Conservation (phyloP, 2,113 vertebrate species). For the Onychostruthus taczanowskii region DNA sequence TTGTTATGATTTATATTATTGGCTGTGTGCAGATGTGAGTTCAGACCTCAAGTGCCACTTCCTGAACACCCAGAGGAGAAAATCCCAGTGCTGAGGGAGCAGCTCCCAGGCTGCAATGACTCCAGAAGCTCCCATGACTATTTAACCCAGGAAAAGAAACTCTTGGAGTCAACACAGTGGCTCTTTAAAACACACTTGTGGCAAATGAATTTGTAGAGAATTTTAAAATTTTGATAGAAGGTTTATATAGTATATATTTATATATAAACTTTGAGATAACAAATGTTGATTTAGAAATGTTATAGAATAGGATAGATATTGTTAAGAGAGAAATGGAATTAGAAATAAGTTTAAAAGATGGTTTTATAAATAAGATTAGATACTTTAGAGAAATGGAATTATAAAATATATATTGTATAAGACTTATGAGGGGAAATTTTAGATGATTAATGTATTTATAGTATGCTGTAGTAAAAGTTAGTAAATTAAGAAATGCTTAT, state of each 20-base stretch:
- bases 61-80: background rate
- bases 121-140: background rate
- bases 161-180: background rate
- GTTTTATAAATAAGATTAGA: background rate
- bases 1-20: background rate
- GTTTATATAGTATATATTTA: background rate
- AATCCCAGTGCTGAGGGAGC: background rate
- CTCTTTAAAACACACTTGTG: background rate
- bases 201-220: background rate
- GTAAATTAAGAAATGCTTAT: background rate
- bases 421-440: background rate
- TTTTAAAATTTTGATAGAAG: background rate
- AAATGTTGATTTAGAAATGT: background rate
- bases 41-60: background rate
- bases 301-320: background rate
- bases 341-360: background rate
- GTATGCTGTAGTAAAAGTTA: background rate
- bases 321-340: background rate
- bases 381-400: background rate
- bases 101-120: background rate
- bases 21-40: rapidly evolving
- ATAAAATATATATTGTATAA: background rate
- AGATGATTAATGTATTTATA: background rate
- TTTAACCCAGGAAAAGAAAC: background rate
- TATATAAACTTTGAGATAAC: background rate